phyloP scores from a whole-genome alignment of 2,113 vertebrate species.

The Salminus brasiliensis region DNA sequence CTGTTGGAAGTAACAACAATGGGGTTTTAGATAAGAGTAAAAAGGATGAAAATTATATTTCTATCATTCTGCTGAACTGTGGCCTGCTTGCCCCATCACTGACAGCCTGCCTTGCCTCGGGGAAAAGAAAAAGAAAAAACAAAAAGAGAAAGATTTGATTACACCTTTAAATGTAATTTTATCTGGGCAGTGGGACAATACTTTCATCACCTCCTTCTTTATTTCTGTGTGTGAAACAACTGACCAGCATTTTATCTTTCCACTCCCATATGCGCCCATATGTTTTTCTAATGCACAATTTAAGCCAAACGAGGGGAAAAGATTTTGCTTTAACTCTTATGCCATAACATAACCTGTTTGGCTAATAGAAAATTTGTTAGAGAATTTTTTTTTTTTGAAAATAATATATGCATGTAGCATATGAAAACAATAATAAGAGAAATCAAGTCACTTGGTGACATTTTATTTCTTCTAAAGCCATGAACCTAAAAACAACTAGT shows the following conservation, averaged over 20 bases:
- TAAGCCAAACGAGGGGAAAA: slow-evolving; percentile 55
- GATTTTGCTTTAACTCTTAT: slow-evolving; percentile 49
- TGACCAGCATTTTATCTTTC: slow-evolving; percentile 57
- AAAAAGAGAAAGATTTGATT: slow-evolving; percentile 62
- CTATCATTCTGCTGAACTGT: slow-evolving; percentile 44
- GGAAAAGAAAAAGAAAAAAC: slow-evolving; percentile 28
- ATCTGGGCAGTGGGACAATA: slow-evolving; percentile 52
- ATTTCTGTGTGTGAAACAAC: slow-evolving; percentile 59
- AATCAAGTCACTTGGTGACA: not conserved
- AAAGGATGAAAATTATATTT: slow-evolving; percentile 59
- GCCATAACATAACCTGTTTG: slow-evolving; percentile 42
- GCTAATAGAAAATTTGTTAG: no score
- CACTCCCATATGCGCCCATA: not conserved
- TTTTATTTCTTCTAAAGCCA: not conserved
- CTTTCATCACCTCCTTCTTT: slow-evolving; percentile 57
- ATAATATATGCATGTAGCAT: no score
- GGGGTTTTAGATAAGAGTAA: slow-evolving; percentile 47
- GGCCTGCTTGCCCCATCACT: slow-evolving; percentile 45
- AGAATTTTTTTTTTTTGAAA: no score
- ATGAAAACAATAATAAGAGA: not conserved
- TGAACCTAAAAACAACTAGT: slow-evolving; percentile 48
- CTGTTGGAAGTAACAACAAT: slow-evolving; percentile 31
- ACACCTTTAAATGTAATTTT: slow-evolving; percentile 56
- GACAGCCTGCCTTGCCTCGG: slow-evolving; percentile 38
- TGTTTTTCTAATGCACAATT: slow-evolving; percentile 35